These are phyloP conservation scores for Tinamus major DNA, from an alignment of 2,797 vertebrate genomes.

Conservation along the genomic window DNA sequence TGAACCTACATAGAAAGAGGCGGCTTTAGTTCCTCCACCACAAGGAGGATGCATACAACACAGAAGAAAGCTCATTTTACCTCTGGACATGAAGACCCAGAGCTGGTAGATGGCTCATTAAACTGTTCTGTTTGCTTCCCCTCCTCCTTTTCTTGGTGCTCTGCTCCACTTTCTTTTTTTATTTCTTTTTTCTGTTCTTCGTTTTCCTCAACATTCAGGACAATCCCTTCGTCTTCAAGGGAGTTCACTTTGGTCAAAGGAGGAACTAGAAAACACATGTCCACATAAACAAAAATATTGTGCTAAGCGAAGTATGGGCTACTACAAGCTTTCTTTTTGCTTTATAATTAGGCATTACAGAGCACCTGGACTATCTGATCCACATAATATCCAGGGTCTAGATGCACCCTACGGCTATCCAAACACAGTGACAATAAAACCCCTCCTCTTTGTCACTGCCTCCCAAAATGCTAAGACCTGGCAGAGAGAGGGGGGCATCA, in stretches of 20 bases:
- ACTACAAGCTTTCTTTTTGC: background rate
- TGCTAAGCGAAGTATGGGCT: background rate
- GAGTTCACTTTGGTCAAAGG: slow-evolving; percentile 72
- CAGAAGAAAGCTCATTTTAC: slow-evolving; percentile 30
- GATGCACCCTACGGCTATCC: background rate
- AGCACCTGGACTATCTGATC: background rate
- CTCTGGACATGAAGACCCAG: slow-evolving; percentile 69
- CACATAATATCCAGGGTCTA: background rate
- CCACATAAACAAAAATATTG: background rate
- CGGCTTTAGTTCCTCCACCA: background rate
- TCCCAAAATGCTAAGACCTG: background rate
- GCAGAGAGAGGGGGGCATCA: background rate
- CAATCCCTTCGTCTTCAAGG: slow-evolving; percentile 67
- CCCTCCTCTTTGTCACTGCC: background rate
- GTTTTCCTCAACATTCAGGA: slow-evolving; percentile 73
- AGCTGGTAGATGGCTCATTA: slow-evolving; percentile 78
- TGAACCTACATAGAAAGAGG: background rate
- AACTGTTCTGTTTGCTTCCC: slow-evolving; percentile 58
- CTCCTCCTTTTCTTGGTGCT: slow-evolving; percentile 24
- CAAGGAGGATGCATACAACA: background rate
- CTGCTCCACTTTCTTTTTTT: slow-evolving; percentile 65
- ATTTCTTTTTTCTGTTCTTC: slow-evolving; percentile 68
- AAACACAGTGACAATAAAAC: background rate
- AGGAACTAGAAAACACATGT: slow-evolving; percentile 60
- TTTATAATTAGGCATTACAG: background rate